Percentiles rank a stretch among this genome's conserved stretches.
These are phyloP conservation scores for Apamea epomidion DNA, from an alignment of 2,888 invertebrate species.

Conservation along the genomic window DNA sequence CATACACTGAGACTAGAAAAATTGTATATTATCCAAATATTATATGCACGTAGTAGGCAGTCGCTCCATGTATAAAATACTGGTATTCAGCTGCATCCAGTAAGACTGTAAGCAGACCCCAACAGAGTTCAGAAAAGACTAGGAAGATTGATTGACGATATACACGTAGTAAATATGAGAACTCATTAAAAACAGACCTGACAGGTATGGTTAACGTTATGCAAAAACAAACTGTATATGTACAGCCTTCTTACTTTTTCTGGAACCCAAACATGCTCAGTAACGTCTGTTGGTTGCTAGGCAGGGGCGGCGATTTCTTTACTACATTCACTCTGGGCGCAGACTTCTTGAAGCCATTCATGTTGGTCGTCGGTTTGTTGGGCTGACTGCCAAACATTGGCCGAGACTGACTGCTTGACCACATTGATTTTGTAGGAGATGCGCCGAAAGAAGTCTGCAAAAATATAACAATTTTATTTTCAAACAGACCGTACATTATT, in stretches of 20 bases:
- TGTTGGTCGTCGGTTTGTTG: constrained; percentile 42
- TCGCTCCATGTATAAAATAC: no score
- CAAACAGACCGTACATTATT: neutral
- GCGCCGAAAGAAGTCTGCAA: constrained; percentile 78
- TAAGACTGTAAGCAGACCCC: no score
- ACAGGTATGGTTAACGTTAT: neutral
- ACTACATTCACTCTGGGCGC: constrained; percentile 77
- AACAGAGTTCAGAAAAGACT: no score
- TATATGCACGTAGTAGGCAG: neutral
- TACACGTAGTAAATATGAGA: no score
- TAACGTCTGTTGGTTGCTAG: constrained; percentile 90
- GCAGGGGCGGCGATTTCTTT: constrained; percentile 77
- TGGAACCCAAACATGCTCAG: constrained; percentile 93
- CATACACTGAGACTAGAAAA: neutral
- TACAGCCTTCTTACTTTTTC: constrained; percentile 87
- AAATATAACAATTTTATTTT: neutral
- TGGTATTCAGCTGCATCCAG: no score
- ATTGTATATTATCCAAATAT: neutral
- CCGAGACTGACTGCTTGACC: constrained; percentile 61
- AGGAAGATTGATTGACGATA: no score
- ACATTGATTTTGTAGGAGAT: constrained; percentile 66
- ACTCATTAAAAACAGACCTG: neutral
- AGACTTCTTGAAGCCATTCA: constrained; percentile 71
- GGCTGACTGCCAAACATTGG: constrained; percentile 43
- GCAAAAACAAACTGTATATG: neutral